Percentiles rank a stretch among this genome's conserved stretches.
These are phyloP conservation scores for Tholera decimalis DNA, from an alignment of 2,888 invertebrate genomes.

Conservation along the genomic window DNA sequence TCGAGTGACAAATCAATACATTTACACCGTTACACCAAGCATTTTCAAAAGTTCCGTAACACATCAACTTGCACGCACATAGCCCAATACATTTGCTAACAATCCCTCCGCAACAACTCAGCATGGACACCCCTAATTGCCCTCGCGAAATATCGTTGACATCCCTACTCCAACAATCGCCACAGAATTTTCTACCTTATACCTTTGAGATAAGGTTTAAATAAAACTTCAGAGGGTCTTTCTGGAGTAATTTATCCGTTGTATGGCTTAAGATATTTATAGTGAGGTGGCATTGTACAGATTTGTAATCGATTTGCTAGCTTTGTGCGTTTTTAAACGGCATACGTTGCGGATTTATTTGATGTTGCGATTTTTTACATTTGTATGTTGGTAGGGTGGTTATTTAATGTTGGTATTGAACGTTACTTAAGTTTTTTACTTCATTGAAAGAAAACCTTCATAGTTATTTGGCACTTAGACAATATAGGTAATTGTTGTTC, in stretches of 20 bases:
- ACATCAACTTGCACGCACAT: conserved; percentile 22
- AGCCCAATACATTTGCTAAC: conserved; percentile 66
- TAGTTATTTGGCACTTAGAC: no score
- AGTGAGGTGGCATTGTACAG: conserved; percentile 77
- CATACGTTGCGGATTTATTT: conserved; percentile 53
- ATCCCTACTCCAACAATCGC: conserved; percentile 54
- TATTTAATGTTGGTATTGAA: conserved; percentile 7
- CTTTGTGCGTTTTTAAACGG: conserved; percentile 62
- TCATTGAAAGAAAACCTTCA: neutral
- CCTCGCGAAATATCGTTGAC: conserved; percentile 78
- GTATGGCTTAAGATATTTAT: conserved; percentile 78
- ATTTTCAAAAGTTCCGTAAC: conserved; percentile 7
- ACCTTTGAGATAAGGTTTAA: neutral
- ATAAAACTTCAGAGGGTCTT: conserved; percentile 57
- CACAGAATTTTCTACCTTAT: conserved; percentile 31
- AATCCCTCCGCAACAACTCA: conserved; percentile 78
- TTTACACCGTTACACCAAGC: neutral
- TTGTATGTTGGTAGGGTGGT: conserved; percentile 5
- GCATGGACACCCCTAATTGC: conserved; percentile 79
- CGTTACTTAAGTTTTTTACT: neutral
- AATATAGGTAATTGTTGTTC: no score
- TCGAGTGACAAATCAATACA: neutral
- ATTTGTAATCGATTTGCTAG: conserved; percentile 81
- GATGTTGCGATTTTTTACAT: conserved; percentile 22
- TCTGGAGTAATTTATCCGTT: conserved; percentile 76